Evolutionary conservation across 2,888 invertebrate species (phyloP).

Genomic region (Microdon myrmicae): DNA sequence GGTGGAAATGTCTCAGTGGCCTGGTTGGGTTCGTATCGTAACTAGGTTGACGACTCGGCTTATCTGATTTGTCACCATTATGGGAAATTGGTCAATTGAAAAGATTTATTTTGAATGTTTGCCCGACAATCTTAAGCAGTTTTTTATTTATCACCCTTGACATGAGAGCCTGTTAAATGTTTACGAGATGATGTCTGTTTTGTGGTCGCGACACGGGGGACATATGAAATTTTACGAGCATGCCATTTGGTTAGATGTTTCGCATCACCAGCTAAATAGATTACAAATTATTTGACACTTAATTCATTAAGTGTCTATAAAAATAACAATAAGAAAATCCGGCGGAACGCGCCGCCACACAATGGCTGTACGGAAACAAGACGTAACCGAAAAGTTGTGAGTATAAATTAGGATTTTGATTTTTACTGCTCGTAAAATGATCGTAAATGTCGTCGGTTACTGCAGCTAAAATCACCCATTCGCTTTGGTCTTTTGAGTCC

Average conservation of each 20-base stretch:
- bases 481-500: conserved; percentile 59
- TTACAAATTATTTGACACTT: conserved; percentile 34
- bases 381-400: conserved; percentile 45
- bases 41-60: conserved; percentile 34
- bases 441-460: conserved; percentile 67
- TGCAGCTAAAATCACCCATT: conserved; percentile 67
- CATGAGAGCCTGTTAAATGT: no score
- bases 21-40: conserved; percentile 28
- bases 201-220: background rate
- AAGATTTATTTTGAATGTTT: background rate
- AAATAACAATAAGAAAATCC: conserved; percentile 27
- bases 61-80: conserved; percentile 1
- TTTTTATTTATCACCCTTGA: no score
- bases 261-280: conserved; percentile 5
- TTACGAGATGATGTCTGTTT: background rate
- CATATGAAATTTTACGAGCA: conserved; percentile 18
- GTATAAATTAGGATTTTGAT: conserved; percentile 61
- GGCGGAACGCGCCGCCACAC: conserved; percentile 14
- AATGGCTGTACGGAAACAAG: conserved; percentile 31
- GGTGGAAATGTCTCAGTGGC: conserved; percentile 17
- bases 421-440: conserved; percentile 68
- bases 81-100: no score
- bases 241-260: conserved; percentile 16
- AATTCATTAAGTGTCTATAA: conserved; percentile 42
- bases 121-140: no score